Evolutionary conservation across 2,888 invertebrate genomes (phyloP).

Genomic region (Sabatieria punctata): DNA sequence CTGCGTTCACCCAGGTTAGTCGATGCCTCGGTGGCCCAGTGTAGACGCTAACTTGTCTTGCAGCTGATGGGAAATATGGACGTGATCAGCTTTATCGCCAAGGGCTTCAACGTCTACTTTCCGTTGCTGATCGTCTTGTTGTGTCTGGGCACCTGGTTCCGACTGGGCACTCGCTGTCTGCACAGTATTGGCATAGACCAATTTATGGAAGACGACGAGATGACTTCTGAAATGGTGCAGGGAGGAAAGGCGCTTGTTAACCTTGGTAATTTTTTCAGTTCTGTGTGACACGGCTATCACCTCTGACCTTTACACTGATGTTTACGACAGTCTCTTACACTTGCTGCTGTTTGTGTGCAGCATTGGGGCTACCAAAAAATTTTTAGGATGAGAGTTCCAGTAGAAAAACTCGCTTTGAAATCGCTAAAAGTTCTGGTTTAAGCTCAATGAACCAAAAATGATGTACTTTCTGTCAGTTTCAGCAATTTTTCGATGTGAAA

Average conservation of each 20-base stretch:
- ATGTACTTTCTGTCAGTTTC: too few species aligned
- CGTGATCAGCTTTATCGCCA: slow-evolving; percentile 81
- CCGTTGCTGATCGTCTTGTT: slow-evolving; percentile 86
- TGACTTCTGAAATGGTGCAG: slow-evolving; percentile 77
- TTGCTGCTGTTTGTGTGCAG: background rate
- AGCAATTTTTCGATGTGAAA: too few species aligned
- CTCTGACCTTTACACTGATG: background rate
- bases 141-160: slow-evolving; percentile 81
- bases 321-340: background rate
- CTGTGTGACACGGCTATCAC: too few species aligned
- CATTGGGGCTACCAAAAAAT: too few species aligned
- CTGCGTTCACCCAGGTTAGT: slow-evolving; percentile 65
- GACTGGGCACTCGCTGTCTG: slow-evolving; percentile 70
- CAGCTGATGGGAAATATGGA: slow-evolving; percentile 98
- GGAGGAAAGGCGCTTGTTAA: slow-evolving; percentile 81
- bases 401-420: too few species aligned
- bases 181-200: slow-evolving; percentile 88
- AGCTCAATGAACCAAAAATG: too few species aligned
- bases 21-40: slow-evolving; percentile 6
- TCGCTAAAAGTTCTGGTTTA: too few species aligned
- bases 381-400: too few species aligned
- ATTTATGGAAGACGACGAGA: slow-evolving; percentile 60
- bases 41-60: slow-evolving; percentile 9
- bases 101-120: slow-evolving; percentile 97
- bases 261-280: slow-evolving; percentile 51